Conservation (phyloP, 2,113 vertebrate genomes). For the Anser cygnoides region DNA sequence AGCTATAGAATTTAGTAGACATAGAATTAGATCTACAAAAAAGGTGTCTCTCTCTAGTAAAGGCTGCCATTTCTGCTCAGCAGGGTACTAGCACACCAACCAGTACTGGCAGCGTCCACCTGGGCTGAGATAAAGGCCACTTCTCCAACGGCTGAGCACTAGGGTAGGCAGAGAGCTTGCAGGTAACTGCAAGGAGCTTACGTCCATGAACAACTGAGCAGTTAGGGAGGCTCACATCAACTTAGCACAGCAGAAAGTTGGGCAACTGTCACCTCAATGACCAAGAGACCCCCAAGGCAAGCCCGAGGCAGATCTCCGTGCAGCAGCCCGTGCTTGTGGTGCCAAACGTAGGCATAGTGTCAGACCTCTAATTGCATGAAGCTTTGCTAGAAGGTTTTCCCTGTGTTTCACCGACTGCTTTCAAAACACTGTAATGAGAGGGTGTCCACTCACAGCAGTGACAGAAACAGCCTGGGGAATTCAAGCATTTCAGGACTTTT, state of each 20-base stretch:
- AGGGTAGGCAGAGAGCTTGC: not conserved
- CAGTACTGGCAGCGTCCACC: not conserved
- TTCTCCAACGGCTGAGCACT: not conserved
- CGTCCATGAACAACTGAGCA: not conserved
- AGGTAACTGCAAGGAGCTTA: not conserved
- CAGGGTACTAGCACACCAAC: not conserved
- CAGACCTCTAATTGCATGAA: not conserved
- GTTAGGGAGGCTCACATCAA: not conserved
- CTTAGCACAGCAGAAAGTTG: not conserved
- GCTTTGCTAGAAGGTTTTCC: not conserved
- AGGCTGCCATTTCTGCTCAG: not conserved
- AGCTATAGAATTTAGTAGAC: not conserved
- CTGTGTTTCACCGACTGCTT: not conserved
- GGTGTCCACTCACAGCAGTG: not conserved
- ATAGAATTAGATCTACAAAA: not conserved
- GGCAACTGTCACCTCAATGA: not conserved
- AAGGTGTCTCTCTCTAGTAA: not conserved
- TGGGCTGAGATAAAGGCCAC: not conserved
- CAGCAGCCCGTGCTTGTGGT: not conserved
- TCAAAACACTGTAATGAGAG: not conserved
- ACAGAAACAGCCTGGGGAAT: not conserved
- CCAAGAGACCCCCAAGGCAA: not conserved
- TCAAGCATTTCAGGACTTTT: not conserved
- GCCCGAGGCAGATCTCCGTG: not conserved
- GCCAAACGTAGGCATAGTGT: accelerated